Evolutionary conservation across 2,113 vertebrate genomes (phyloP).

Genomic region (Pimephales promelas): DNA sequence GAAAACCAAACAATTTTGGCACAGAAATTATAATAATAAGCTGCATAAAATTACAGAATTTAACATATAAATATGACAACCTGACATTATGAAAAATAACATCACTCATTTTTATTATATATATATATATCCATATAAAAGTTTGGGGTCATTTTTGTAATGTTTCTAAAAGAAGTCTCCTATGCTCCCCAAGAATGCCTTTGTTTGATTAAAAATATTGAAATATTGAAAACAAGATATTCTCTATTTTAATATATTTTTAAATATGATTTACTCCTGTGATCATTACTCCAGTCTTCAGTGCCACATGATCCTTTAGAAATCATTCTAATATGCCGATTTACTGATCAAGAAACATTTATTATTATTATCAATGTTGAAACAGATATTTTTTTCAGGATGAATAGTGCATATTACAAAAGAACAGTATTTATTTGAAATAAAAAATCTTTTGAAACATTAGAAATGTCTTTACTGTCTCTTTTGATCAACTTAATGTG

Average conservation of each 20-base stretch:
- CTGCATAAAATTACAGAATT: not conserved
- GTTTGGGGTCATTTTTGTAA: not conserved
- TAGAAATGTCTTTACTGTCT: not conserved
- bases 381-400: not conserved
- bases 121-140: not conserved
- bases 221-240: not conserved
- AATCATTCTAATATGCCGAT: not conserved
- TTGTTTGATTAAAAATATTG: not conserved
- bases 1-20: not conserved
- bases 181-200: not conserved
- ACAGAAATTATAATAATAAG: not conserved
- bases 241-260: not conserved
- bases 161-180: not conserved
- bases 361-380: not conserved
- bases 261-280: not conserved
- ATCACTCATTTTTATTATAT: not conserved
- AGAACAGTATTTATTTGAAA: not conserved
- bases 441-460: not conserved
- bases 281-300: not conserved
- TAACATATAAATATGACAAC: not conserved
- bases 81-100: not conserved
- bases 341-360: not conserved
- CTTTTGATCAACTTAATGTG: not conserved
- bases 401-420: not conserved
- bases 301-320: not conserved